Conservation (phyloP, 2,113 vertebrate genomes). For the Ceyx margarethae region DNA sequence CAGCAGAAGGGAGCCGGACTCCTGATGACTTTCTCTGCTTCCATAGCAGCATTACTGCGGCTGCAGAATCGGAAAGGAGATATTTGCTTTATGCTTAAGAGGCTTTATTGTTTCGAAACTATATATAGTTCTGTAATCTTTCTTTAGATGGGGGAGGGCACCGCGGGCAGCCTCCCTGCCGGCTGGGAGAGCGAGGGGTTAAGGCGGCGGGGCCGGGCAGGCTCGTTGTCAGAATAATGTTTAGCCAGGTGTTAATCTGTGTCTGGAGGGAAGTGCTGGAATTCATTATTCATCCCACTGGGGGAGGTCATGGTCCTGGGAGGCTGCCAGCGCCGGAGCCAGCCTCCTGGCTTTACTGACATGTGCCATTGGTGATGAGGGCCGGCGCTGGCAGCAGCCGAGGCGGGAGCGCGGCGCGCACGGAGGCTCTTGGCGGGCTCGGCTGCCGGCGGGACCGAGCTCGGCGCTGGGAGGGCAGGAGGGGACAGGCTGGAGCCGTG, state of each 20-base stretch:
- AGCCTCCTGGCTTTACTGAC: constrained; percentile 81
- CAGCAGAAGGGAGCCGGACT: background rate
- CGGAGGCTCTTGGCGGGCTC: constrained; percentile 28
- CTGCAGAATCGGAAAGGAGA: constrained; percentile 14
- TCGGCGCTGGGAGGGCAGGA: constrained; percentile 14
- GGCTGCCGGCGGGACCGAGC: background rate
- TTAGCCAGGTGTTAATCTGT: constrained; percentile 82
- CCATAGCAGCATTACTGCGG: background rate
- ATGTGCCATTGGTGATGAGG: constrained; percentile 77
- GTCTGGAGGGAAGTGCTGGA: constrained; percentile 73
- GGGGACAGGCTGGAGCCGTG: background rate
- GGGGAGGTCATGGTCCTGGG: constrained; percentile 74
- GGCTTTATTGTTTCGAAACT: constrained; percentile 62
- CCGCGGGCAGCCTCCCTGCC: background rate
- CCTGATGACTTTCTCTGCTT: background rate
- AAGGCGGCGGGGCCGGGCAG: constrained; percentile 8
- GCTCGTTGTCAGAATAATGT: constrained; percentile 76
- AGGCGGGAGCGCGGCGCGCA: background rate
- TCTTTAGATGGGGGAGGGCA: background rate
- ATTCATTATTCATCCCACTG: constrained; percentile 75
- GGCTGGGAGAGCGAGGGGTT: constrained; percentile 50
- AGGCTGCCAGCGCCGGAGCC: constrained; percentile 66
- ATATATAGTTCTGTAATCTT: constrained; percentile 66
- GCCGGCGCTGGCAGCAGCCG: too few relatives aligned
- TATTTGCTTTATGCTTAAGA: constrained; percentile 51